Conservation (phyloP, 2,113 vertebrate genomes). For the Heloderma charlesbogerti region DNA sequence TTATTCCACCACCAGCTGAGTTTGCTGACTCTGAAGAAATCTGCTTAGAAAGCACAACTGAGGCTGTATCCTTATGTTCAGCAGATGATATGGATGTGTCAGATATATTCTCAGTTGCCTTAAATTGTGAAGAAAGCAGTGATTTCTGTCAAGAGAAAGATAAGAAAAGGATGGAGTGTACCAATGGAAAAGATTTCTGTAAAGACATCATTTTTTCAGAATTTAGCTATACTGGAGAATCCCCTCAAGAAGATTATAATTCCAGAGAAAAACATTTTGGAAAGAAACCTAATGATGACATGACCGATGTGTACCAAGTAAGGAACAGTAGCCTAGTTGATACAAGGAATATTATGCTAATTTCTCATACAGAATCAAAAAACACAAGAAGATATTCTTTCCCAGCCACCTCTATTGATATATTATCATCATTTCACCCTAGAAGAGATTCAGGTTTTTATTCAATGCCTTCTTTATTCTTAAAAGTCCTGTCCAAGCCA, state of each 20-base stretch:
- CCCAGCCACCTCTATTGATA: slow-evolving; percentile 64
- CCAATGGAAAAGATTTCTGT: slow-evolving; percentile 48
- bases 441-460: slow-evolving; percentile 75
- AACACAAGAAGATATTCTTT: slow-evolving; percentile 79
- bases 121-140: slow-evolving; percentile 29
- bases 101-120: slow-evolving; percentile 24
- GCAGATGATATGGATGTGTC: slow-evolving; percentile 49
- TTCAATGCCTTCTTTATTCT: slow-evolving; percentile 72
- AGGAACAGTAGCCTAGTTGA: slow-evolving; percentile 73
- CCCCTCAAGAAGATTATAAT: slow-evolving; percentile 37
- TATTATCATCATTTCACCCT: slow-evolving; percentile 48
- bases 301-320: slow-evolving; percentile 57
- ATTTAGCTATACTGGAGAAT: slow-evolving; percentile 34
- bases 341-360: slow-evolving; percentile 57
- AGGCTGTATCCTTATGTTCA: slow-evolving; percentile 61
- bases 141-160: slow-evolving; percentile 52
- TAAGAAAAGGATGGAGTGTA: slow-evolving; percentile 13
- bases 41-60: slow-evolving; percentile 64
- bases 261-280: slow-evolving; percentile 69
- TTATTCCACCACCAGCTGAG: slow-evolving; percentile 74
- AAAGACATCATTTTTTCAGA: slow-evolving; percentile 53
- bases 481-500: slow-evolving; percentile 65
- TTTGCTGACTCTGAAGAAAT: slow-evolving; percentile 72
- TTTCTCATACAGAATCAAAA: slow-evolving; percentile 46
- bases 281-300: slow-evolving; percentile 68